Evolutionary conservation across 2,888 invertebrate species (phyloP).

Genomic region (Prosapia bicincta): DNA sequence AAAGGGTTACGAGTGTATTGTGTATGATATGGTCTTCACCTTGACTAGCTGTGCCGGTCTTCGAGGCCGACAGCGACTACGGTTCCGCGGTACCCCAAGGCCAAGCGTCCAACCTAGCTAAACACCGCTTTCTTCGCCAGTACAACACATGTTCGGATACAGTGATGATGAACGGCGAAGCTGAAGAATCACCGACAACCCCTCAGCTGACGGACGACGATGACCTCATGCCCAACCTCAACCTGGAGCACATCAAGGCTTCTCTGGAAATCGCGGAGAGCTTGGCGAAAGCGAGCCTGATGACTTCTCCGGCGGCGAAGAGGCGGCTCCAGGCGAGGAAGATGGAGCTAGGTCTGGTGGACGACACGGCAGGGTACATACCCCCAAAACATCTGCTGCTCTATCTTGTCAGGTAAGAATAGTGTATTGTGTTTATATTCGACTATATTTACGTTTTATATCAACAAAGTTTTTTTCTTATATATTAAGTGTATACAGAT

Average conservation of each 20-base stretch:
- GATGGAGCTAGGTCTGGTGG: conserved; percentile 51
- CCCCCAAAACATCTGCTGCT: conserved; percentile 59
- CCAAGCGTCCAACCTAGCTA: background rate
- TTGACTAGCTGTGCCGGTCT: background rate
- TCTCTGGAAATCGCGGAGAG: conserved; percentile 56
- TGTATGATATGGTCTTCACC: background rate
- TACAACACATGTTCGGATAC: background rate
- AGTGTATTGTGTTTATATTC: too few species aligned
- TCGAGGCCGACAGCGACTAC: background rate
- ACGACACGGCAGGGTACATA: conserved; percentile 49
- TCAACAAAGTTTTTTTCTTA: too few species aligned
- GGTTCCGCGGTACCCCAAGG: background rate
- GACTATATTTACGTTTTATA: too few species aligned
- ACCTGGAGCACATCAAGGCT: conserved; percentile 45
- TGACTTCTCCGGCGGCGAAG: conserved; percentile 56
- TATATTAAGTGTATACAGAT: too few species aligned
- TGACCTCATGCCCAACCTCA: conserved; percentile 24
- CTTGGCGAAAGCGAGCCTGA: conserved; percentile 54
- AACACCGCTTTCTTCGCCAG: background rate
- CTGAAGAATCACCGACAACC: background rate
- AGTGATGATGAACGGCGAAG: background rate
- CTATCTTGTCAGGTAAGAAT: conserved; percentile 61
- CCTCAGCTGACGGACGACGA: background rate
- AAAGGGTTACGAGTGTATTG: background rate
- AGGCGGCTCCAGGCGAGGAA: conserved; percentile 54